Evolutionary conservation across 2,797 vertebrate species (phyloP), one percentile per base, ranked within the genome.

Genomic region (Phoeniculus purpureus): DNA sequence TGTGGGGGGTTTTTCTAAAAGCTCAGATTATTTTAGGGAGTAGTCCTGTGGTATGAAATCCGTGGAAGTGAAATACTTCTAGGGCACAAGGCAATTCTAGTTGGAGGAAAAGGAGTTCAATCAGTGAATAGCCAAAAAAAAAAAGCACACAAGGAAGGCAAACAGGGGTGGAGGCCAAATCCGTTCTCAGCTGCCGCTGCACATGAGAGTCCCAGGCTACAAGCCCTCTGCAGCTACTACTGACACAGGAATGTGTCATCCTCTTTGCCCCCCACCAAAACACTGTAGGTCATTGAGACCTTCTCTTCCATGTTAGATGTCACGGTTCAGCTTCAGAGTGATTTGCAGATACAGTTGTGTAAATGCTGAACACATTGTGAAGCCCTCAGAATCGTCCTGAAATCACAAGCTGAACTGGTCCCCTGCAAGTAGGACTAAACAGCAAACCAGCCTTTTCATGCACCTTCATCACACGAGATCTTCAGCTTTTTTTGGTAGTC

Each of bases 361-460:
- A 68, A 85, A 74, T 45, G 70, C 54, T 73, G 66, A 71, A 60
- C 4, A 25, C 48, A 58, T 86, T 1, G 0, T 22, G 55, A 37
- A 82, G 65, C 78, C 59, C 75, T 93, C 83, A 85, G 85, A 90
- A 86, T 62, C 87, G 90, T 94, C 86, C 89, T 91, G 85, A 93
- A 94, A 76, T 76, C 51, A 90, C 89, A 80, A 23, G 77, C 37
- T 80, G 60, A 80, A 79, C 60, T 72, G 74, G 61, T 27, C 12
- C 78, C 89, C 62, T 83, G 43, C 58, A 62, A 81, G 31, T 45
- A 92, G 89, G 48, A 66, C 58, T 80, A 90, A 94, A 34, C 71
- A 85, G 75, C 84, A 87, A 87, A 71, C 48, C 56, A 74, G 71
- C 70, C 2, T 1, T 89, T 74, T 92, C 68, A 23, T 54, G 65